These are phyloP conservation scores for Gobius niger DNA, from an alignment of 2,113 vertebrate genomes.

Conservation along the genomic window DNA sequence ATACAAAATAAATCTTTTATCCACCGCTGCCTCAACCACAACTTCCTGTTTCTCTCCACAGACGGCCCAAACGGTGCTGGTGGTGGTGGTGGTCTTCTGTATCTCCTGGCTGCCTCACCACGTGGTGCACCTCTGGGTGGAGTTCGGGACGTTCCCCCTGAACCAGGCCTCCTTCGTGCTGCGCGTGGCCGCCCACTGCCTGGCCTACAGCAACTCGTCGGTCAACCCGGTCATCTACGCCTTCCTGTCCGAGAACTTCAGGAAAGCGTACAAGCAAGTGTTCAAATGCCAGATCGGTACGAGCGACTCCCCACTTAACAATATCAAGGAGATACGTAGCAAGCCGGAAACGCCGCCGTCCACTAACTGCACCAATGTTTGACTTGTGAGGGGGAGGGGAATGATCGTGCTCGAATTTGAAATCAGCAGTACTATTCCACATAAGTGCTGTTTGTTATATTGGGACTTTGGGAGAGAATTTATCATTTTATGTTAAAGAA, in stretches of 20 bases:
- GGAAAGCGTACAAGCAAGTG: conserved; percentile 95
- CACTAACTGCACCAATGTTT: conserved; percentile 92
- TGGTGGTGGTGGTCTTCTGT: conserved; percentile 97
- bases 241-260: conserved; percentile 96
- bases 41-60: conserved; percentile 41
- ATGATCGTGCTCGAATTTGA: conserved; percentile 2
- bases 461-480: neutral
- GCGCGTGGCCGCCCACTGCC: conserved; percentile 88
- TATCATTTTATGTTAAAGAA: neutral
- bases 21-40: too few species aligned
- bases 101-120: conserved; percentile 97
- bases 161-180: conserved; percentile 93
- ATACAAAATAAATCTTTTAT: too few species aligned
- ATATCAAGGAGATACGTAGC: conserved; percentile 82
- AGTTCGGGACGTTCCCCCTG: conserved; percentile 93
- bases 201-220: conserved; percentile 98
- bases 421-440: conserved; percentile 35
- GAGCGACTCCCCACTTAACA: conserved; percentile 70
- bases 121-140: conserved; percentile 90
- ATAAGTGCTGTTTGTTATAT: conserved; percentile 33
- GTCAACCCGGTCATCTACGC: conserved; percentile 97
- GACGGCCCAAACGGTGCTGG: conserved; percentile 96
- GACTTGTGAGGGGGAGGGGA: conserved; percentile 49
- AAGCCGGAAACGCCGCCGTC: conserved; percentile 85
- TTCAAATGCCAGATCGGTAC: conserved; percentile 83